Evolutionary conservation across 2,113 vertebrate genomes (phyloP).

Genomic region (Centropus unirufus): DNA sequence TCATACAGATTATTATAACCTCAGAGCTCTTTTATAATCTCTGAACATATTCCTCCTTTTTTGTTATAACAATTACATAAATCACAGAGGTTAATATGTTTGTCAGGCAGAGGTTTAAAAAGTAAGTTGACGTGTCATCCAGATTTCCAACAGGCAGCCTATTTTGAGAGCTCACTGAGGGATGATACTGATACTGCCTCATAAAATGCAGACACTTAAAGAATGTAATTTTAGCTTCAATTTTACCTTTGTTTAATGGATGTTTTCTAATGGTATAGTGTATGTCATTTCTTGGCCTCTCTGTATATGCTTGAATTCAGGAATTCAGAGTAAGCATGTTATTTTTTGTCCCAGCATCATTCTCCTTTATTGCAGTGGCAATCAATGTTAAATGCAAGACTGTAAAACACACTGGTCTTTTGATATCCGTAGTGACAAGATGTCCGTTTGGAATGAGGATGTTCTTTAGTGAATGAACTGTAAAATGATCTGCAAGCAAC

Average conservation of each 20-base stretch:
- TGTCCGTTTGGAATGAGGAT: background rate
- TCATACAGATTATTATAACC: background rate
- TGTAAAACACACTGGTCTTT: background rate
- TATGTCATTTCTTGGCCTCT: background rate
- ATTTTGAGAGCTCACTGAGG: background rate
- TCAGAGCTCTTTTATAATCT: background rate
- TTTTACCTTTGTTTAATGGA: slow-evolving; percentile 24
- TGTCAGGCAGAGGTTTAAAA: background rate
- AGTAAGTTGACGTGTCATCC: background rate
- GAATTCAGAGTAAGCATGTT: background rate
- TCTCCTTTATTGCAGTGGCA: background rate
- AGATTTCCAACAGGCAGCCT: background rate
- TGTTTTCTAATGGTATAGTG: background rate
- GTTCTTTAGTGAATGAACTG: background rate
- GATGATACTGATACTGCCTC: background rate
- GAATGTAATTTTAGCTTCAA: slow-evolving; percentile 6
- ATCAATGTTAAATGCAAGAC: background rate
- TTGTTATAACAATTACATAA: background rate
- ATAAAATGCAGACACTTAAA: background rate
- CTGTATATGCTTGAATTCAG: background rate
- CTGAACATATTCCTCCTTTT: background rate
- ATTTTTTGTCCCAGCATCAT: background rate
- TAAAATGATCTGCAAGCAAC: background rate
- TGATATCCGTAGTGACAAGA: background rate
- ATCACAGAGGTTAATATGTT: background rate